Evolutionary conservation across 2,888 invertebrate genomes (phyloP), one percentile per base, ranked within the genome.

Genomic region (Perizoma flavofasciatum): DNA sequence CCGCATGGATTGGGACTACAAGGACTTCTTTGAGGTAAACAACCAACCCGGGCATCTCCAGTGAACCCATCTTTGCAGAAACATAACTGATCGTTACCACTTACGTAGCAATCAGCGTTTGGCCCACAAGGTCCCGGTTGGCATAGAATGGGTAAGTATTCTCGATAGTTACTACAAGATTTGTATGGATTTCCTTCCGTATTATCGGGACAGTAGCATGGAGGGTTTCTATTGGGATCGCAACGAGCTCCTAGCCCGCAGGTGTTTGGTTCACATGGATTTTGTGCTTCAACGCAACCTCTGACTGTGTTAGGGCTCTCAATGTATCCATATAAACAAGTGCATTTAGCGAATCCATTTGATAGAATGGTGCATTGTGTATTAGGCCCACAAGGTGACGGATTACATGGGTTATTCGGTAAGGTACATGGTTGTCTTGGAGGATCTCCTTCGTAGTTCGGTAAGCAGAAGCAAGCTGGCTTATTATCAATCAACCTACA

Each of bases 221-320:
- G 94, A 22, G 97, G 97, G 67, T 93, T 93, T 73, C 95, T 94
- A 61, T 95, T 94, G 33, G 96, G 95, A 85, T 97, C 96, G 77
- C 97, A 97, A 43, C 95, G 91, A 46, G 97, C 97, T 48, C 95
- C 95, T 33, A 88, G 82, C 32, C 97, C 97, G 73, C 97, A 97
- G 5, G 95, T 95, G 76, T 96, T 97, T 1, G 96, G 96, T 74
- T 96, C 95, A 74, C 97, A 97, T 6, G 95, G 96, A 82, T 97
- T 96, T 59, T 94, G 92, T 63, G 95, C 94, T 80, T 96, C 95
- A 5, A 96, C 90, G 72, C 97, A 97, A 46, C 97, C 97, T 77
- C 97, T 93, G 45, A 97, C 95, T 0, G 97, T 97, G 75, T 97
- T 97, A 0, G 97, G 97, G 82, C 96, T 97, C 88, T 97, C 97